Conservation (phyloP, 2,113 vertebrate species). For the Myotis brandtii region DNA sequence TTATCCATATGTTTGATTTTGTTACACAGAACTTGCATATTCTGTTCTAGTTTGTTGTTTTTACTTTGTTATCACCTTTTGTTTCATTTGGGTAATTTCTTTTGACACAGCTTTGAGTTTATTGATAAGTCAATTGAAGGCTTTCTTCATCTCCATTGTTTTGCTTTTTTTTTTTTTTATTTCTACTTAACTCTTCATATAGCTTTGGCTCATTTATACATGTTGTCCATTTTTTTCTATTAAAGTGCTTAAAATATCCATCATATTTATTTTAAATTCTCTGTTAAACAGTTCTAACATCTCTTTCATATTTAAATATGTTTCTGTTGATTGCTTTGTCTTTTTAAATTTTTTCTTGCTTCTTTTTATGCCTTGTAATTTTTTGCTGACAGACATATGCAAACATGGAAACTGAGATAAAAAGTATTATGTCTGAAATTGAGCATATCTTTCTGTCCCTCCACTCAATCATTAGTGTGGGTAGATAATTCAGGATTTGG, state of each 20-base stretch:
- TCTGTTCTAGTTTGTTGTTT: not conserved
- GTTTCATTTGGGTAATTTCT: not conserved
- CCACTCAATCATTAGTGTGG: not conserved
- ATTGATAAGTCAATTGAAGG: not conserved
- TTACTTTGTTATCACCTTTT: not conserved
- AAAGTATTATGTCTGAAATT: no score
- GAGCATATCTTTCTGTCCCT: not conserved
- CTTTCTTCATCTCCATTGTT: not conserved
- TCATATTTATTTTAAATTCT: no score
- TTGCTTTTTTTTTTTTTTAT: not conserved
- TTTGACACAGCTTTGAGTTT: not conserved
- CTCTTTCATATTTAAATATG: no score
- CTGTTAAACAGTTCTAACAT: no score
- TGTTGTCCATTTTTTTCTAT: no score
- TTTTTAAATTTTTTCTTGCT: no score
- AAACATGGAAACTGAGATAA: no score
- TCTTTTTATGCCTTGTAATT: no score
- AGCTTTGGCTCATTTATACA: no score
- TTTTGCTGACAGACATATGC: not conserved
- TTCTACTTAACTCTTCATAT: no score
- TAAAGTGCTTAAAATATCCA: no score
- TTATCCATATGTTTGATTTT: not conserved
- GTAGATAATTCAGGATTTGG: not conserved
- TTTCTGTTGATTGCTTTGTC: no score
- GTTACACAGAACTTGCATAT: not conserved